Evolutionary conservation across 2,888 invertebrate species (phyloP).

Genomic region (Lepidonotus clava): DNA sequence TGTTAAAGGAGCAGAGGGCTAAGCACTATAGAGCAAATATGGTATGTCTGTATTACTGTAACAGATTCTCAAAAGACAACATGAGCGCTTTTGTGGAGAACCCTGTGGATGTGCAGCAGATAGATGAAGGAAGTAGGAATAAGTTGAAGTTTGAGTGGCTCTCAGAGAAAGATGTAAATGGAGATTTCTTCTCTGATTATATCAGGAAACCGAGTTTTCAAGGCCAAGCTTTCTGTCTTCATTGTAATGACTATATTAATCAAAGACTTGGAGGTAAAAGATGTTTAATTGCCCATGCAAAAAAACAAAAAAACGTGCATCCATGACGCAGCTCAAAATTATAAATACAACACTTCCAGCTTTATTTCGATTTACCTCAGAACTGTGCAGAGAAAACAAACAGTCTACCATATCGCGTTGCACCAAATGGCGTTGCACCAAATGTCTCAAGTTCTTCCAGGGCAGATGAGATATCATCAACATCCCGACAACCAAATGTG

Average conservation of each 20-base stretch:
- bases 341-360: too few relatives aligned
- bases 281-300: background rate
- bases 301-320: background rate
- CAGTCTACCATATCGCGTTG: background rate
- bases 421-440: background rate
- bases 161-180: background rate
- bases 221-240: background rate
- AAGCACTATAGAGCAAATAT: too few relatives aligned
- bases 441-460: too few relatives aligned
- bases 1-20: too few relatives aligned
- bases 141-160: conserved; percentile 24
- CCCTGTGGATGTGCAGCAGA: too few relatives aligned
- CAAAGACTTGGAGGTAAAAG: background rate
- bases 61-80: too few relatives aligned
- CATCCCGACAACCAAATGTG: background rate
- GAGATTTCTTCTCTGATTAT: background rate
- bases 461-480: too few relatives aligned
- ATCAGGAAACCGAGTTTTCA: background rate
- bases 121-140: background rate
- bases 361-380: too few relatives aligned
- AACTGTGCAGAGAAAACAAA: background rate
- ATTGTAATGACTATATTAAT: background rate
- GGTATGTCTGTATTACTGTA: too few relatives aligned
- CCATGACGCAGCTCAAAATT: background rate
- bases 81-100: too few relatives aligned